Evolutionary conservation across 2,888 invertebrate genomes (phyloP).

Genomic region (Caenorhabditis panamensis): DNA sequence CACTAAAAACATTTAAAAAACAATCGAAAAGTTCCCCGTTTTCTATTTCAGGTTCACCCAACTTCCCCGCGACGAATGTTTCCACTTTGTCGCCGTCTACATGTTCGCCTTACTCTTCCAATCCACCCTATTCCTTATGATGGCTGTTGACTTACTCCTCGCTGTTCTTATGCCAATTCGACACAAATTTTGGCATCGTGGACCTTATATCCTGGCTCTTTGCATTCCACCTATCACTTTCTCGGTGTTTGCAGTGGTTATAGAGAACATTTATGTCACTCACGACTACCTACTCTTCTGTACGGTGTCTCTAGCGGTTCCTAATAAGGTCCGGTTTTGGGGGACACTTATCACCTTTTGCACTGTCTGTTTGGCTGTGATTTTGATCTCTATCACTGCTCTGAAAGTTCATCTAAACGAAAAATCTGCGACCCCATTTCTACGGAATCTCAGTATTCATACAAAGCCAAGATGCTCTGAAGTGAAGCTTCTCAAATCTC

Average conservation of each 20-base stretch:
- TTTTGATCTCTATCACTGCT: slow-evolving; percentile 27
- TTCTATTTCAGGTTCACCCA: slow-evolving; percentile 26
- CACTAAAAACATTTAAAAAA: background rate
- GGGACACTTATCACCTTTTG: slow-evolving; percentile 39
- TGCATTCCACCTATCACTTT: slow-evolving; percentile 34
- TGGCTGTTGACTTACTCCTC: slow-evolving; percentile 38
- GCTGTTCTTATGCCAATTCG: slow-evolving; percentile 43
- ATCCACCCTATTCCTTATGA: slow-evolving; percentile 45
- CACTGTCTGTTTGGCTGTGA: slow-evolving; percentile 26
- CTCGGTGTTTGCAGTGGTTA: slow-evolving; percentile 19
- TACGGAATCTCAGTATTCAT: slow-evolving; percentile 9
- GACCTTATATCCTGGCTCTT: slow-evolving; percentile 18
- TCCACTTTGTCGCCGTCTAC: slow-evolving; percentile 32
- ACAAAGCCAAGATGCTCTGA: slow-evolving; percentile 29
- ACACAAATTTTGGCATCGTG: slow-evolving; percentile 45
- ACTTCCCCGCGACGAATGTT: slow-evolving; percentile 40
- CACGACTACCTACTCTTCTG: slow-evolving; percentile 39
- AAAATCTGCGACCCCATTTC: background rate
- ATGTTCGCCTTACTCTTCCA: slow-evolving; percentile 47
- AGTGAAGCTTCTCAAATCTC: slow-evolving; percentile 21
- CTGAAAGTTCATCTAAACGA: slow-evolving; percentile 26
- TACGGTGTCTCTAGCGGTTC: slow-evolving; percentile 35
- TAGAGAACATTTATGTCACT: slow-evolving; percentile 38
- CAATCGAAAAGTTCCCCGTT: too few relatives aligned
- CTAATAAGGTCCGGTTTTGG: slow-evolving; percentile 31